Evolutionary conservation across 1,140 invertebrate genomes (phyloP).

Genomic region (Apis florea): DNA sequence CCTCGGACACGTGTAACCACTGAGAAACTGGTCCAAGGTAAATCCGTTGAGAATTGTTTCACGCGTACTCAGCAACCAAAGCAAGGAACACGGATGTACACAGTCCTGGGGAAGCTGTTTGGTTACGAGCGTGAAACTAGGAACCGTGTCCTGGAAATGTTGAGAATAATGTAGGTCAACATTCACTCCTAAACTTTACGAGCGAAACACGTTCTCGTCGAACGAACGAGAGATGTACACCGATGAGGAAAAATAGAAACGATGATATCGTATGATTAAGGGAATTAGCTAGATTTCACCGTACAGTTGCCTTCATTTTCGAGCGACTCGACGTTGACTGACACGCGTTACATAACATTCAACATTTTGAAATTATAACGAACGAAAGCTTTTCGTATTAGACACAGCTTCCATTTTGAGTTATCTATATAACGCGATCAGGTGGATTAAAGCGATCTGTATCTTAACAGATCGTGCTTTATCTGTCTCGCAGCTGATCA

Average conservation of each 20-base stretch:
- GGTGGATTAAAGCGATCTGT: background rate
- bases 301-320: no score
- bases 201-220: conserved; percentile 7
- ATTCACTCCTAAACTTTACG: conserved; percentile 26
- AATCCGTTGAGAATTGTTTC: conserved; percentile 49
- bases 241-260: background rate
- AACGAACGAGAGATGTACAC: background rate
- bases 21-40: conserved; percentile 51
- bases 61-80: conserved; percentile 21
- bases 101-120: background rate
- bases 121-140: background rate
- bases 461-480: background rate
- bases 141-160: conserved; percentile 11
- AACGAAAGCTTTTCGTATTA: background rate
- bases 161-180: conserved; percentile 60
- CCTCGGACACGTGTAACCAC: background rate
- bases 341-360: conserved; percentile 33
- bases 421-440: background rate
- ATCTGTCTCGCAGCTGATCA: background rate
- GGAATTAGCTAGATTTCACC: background rate
- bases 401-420: background rate
- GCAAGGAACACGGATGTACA: background rate
- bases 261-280: background rate
- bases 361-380: conserved; percentile 24
- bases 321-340: conserved; percentile 9